These are phyloP conservation scores for Lasius platythorax DNA, from an alignment of 2,888 invertebrate species.

Conservation along the genomic window DNA sequence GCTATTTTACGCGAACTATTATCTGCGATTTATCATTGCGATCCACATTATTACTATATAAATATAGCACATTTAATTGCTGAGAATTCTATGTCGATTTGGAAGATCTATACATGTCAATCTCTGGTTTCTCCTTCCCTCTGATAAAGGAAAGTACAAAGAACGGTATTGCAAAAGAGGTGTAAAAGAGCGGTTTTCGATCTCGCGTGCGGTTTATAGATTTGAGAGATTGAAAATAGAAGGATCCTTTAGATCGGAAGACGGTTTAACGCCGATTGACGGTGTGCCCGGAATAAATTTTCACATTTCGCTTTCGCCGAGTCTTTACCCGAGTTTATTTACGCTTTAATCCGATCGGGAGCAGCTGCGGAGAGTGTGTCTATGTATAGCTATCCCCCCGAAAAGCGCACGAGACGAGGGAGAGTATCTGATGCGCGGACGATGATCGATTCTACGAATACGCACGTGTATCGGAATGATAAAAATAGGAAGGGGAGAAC, in stretches of 20 bases:
- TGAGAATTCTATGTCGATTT: neutral
- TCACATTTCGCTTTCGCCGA: slow-evolving; percentile 50
- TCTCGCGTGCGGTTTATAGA: neutral
- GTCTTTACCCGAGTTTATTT: slow-evolving; percentile 79
- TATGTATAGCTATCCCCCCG: slow-evolving; percentile 76
- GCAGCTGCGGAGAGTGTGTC: slow-evolving; percentile 74
- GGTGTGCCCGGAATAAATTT: slow-evolving; percentile 48
- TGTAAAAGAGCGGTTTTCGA: neutral
- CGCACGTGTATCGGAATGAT: slow-evolving; percentile 66
- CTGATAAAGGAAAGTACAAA: neutral
- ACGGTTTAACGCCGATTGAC: neutral
- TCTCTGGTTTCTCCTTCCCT: neutral
- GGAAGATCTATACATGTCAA: neutral
- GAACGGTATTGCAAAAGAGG: neutral
- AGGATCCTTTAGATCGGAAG: neutral
- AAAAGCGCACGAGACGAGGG: slow-evolving; percentile 61
- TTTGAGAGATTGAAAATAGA: slow-evolving; percentile 29
- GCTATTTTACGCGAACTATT: neutral
- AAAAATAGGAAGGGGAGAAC: slow-evolving; percentile 61
- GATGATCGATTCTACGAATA: slow-evolving; percentile 74
- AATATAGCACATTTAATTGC: neutral
- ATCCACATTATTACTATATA: neutral
- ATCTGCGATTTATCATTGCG: neutral
- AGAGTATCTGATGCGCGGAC: slow-evolving; percentile 76
- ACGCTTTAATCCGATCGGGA: slow-evolving; percentile 81